These are phyloP conservation scores for Lasioglossum calceatum DNA, from an alignment of 2,888 invertebrate species.

Conservation along the genomic window DNA sequence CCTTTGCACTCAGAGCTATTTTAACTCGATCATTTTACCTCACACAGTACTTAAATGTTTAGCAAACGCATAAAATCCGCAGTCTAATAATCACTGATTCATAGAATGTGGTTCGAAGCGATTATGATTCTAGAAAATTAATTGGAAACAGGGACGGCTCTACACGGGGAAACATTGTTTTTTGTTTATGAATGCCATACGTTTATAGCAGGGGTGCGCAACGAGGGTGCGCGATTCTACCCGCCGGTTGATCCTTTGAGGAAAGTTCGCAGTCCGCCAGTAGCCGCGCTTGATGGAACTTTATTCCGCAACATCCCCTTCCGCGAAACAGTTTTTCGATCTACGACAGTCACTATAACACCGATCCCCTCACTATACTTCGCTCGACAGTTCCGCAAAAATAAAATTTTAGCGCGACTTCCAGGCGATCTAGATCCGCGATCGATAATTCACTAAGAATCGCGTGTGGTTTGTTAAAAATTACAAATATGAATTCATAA, in stretches of 20 bases:
- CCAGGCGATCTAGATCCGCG: not conserved
- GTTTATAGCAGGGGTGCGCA: slow-evolving; percentile 42
- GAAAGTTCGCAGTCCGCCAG: slow-evolving; percentile 84
- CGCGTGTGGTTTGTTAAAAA: not conserved
- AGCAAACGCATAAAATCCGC: no score
- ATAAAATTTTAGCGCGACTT: not conserved
- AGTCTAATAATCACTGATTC: no score
- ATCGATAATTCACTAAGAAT: not conserved
- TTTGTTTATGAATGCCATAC: not conserved
- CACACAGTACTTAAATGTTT: no score
- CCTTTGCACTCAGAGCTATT: no score
- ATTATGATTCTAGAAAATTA: no score
- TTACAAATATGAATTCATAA: not conserved
- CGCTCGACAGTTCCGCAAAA: not conserved
- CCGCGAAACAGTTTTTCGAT: not conserved
- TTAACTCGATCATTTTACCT: no score
- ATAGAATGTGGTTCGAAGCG: no score
- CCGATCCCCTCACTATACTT: not conserved
- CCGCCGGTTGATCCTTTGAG: slow-evolving; percentile 28
- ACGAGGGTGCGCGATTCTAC: slow-evolving; percentile 44
- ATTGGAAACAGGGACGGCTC: not conserved
- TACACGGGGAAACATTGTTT: not conserved
- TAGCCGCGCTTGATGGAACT: slow-evolving; percentile 45
- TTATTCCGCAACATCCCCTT: slow-evolving; percentile 2
- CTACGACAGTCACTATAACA: not conserved